Evolutionary conservation across 2,888 invertebrate genomes (phyloP), one percentile per base, ranked within the genome.

Genomic region (Heliconius ethilla): DNA sequence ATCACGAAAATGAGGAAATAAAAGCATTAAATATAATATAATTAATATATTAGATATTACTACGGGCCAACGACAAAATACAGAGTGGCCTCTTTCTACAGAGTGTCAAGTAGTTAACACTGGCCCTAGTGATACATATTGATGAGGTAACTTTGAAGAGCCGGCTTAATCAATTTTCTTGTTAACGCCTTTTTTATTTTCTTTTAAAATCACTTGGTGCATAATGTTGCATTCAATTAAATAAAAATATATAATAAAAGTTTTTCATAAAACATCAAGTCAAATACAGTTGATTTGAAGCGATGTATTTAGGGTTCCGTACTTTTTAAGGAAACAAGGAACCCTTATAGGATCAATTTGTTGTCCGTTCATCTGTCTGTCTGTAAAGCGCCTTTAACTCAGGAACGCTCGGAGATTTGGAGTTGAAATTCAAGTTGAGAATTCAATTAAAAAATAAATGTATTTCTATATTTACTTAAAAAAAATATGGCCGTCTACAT

Each of bases 151-250:
- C 74, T 74, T 74, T 40, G 62, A 45, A 37, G 63, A 74, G 63
- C 63, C 40, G 45, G 40, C 40, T 62, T 40, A 74, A 74, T 74
- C 45, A 65, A 74, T 74, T 74, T 74, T 74, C 74, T 74, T 72
- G 59, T 72, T 65, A 74, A 74, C 65, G 59, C 13, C 33, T 59
- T 72, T 40, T 72, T 59, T 72, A 72, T 40, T 45, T 25, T 25
- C 9, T 69, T 69, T 69, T 69, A 45, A 69, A 63, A 18, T 45
- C n/a, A 67, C 37, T 18, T 13, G 13, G 63, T 69, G 69, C 27
- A 69, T 40, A 69, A 15, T 15, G 9, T 27, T 69, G 67, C 67
- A 69, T 40, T 37, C 22, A 37, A n/a, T 37, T 13, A n/a, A 22
- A 40, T 33, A 33, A 40, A n/a, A 40, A 67, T 13, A 40, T 63